Percentiles rank a stretch among this genome's conserved stretches.
Evolutionary conservation across 1,140 invertebrate genomes (phyloP).

Genomic region (Tribolium castaneum): DNA sequence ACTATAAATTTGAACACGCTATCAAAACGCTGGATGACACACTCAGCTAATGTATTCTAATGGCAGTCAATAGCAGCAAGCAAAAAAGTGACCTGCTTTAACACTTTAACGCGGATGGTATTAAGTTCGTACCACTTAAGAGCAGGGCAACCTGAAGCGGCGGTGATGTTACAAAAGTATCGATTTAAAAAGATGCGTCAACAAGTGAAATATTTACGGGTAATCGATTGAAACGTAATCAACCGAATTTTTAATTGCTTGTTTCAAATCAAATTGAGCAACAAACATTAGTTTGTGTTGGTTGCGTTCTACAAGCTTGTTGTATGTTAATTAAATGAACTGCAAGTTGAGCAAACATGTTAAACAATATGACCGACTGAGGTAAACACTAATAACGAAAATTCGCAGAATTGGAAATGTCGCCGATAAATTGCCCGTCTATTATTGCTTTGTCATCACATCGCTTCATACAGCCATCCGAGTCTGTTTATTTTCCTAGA

Average conservation of each 20-base stretch:
- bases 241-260: background rate
- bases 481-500: constrained; percentile 18
- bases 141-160: background rate
- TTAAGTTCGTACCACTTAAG: background rate
- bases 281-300: background rate
- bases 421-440: background rate
- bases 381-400: constrained; percentile 20
- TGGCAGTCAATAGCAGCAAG: background rate
- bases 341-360: background rate
- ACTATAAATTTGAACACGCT: constrained; percentile 20
- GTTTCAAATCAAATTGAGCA: background rate
- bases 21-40: constrained; percentile 25
- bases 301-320: background rate
- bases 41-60: constrained; percentile 23
- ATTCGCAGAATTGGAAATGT: background rate
- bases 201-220: background rate
- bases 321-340: background rate
- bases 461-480: background rate
- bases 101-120: background rate
- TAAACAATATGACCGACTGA: background rate
- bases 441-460: constrained; percentile 26
- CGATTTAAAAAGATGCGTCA: background rate
- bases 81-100: background rate
- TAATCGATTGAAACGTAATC: background rate
- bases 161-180: background rate